Percentiles rank a stretch among this genome's conserved stretches.
Evolutionary conservation across 2,113 vertebrate genomes (phyloP).

Genomic region (Fregata magnificens): DNA sequence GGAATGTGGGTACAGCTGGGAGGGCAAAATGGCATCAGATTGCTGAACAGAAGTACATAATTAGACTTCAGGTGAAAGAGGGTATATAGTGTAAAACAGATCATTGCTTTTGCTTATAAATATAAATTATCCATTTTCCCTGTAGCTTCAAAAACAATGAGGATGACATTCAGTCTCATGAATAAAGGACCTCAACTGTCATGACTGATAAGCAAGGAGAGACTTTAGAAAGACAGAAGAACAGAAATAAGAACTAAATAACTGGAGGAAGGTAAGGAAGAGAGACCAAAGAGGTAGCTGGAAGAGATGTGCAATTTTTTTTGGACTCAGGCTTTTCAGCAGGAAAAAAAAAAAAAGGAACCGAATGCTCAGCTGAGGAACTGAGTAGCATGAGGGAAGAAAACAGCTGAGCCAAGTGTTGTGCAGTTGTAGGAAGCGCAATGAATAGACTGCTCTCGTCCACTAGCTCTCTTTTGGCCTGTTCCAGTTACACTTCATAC

Average conservation of each 20-base stretch:
- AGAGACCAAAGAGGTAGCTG: not conserved
- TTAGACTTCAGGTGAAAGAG: not conserved
- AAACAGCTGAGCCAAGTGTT: not conserved
- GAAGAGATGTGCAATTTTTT: not conserved
- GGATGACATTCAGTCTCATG: not conserved
- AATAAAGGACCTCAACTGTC: not conserved
- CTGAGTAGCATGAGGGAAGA: not conserved
- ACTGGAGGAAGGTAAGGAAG: not conserved
- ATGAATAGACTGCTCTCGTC: not conserved
- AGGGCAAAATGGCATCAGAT: not conserved
- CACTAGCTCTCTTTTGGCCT: not conserved
- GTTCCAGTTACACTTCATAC: not conserved
- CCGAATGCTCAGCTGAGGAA: not conserved
- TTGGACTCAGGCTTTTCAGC: not conserved
- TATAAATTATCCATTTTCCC: not conserved
- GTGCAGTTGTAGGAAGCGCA: accelerated
- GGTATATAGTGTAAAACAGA: not conserved
- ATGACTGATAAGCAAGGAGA: not conserved
- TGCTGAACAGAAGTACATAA: not conserved
- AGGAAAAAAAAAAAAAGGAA: not conserved
- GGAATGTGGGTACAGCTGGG: not conserved
- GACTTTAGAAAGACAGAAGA: not conserved
- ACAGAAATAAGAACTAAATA: not conserved
- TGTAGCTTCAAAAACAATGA: not conserved
- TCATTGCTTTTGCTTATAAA: not conserved